phyloP scores from a whole-genome alignment of 2,888 invertebrate species.

The Habroteleia sp. region DNA sequence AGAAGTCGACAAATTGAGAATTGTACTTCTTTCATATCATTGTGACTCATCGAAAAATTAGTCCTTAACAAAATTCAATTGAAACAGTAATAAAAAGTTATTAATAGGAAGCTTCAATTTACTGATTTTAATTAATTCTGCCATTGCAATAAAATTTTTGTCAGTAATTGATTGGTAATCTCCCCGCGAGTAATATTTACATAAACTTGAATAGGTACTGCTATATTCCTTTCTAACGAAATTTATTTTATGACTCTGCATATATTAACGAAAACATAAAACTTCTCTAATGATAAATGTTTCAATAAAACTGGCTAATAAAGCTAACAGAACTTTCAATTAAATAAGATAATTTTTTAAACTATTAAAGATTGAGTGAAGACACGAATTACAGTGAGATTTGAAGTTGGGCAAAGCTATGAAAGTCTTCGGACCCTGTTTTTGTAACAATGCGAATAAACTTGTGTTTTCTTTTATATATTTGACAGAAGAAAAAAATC shows the following conservation, averaged over 20 bases:
- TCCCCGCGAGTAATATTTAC: conserved; percentile 10
- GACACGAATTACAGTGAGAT: no score
- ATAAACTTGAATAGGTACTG: neutral
- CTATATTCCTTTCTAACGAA: conserved; percentile 14
- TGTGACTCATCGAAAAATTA: conserved; percentile 31
- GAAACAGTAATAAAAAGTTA: conserved; percentile 5
- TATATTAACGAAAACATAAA: conserved; percentile 20
- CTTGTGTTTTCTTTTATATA: conserved; percentile 6
- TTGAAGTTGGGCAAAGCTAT: conserved; percentile 23
- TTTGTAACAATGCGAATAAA: conserved; percentile 23
- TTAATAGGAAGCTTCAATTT: conserved; percentile 2
- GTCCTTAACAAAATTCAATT: conserved; percentile 23
- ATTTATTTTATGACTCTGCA: conserved; percentile 14
- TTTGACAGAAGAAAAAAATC: conserved; percentile 22
- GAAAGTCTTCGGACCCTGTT: neutral
- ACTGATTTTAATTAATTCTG: conserved; percentile 1
- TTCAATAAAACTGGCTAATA: conserved; percentile 18
- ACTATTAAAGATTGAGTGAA: neutral
- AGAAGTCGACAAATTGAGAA: conserved; percentile 35
- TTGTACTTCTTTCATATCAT: conserved; percentile 1
- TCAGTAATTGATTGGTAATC: conserved; percentile 5
- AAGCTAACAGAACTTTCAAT: conserved; percentile 10
- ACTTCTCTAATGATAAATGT: conserved; percentile 4
- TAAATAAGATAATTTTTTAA: conserved; percentile 11
- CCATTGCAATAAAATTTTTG: neutral